Conservation (phyloP, 2,113 vertebrate species). For the Rhinichthys klamathensis region DNA sequence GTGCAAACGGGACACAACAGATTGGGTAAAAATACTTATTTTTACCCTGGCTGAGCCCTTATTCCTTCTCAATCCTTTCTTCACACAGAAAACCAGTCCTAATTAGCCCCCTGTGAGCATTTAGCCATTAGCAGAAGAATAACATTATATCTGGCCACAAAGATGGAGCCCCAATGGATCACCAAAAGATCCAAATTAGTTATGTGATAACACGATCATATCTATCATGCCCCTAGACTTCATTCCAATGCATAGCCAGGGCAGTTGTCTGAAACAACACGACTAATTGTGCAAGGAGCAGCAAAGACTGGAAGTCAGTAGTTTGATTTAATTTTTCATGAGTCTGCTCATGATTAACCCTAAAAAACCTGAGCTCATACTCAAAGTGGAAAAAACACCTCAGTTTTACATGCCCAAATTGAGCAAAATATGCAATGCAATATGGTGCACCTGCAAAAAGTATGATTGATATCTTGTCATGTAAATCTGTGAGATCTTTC, state of each 20-base stretch:
- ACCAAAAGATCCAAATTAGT: neutral
- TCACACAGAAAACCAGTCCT: neutral
- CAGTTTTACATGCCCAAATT: too few species aligned
- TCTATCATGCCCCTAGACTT: neutral
- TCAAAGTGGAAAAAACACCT: too few species aligned
- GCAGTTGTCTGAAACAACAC: neutral
- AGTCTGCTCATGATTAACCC: neutral
- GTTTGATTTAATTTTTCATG: neutral
- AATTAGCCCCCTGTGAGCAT: constrained; percentile 10
- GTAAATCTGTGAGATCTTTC: neutral
- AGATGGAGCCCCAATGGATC: neutral
- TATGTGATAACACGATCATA: neutral
- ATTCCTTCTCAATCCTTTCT: constrained; percentile 4
- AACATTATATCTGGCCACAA: neutral
- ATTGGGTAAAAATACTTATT: neutral
- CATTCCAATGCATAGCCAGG: neutral
- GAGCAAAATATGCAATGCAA: neutral
- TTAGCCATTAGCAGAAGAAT: constrained; percentile 9
- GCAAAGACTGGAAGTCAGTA: constrained; percentile 1
- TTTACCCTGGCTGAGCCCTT: neutral
- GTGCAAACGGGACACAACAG: neutral
- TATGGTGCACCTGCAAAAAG: neutral
- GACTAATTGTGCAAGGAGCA: neutral
- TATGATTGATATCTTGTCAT: neutral
- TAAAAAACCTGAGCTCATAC: neutral